phyloP scores from a whole-genome alignment of 2,888 invertebrate species.

The Drosophila anomalata region DNA sequence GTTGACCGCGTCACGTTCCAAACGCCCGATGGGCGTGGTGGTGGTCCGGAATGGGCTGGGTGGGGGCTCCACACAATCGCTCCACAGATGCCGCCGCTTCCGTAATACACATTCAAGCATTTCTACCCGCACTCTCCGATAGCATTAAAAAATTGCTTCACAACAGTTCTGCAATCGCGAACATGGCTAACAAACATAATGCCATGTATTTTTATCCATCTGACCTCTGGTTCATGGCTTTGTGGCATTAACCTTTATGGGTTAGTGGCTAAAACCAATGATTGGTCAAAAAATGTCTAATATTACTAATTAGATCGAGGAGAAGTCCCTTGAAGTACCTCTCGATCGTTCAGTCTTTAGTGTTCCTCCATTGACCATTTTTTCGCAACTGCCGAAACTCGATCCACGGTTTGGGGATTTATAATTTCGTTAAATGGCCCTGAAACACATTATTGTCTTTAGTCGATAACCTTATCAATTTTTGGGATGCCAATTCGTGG shows the following conservation, averaged over 20 bases:
- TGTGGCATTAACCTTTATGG: conserved; percentile 9
- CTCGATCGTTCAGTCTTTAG: not conserved
- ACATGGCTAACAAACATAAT: conserved; percentile 28
- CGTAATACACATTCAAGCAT: conserved; percentile 66
- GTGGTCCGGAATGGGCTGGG: conserved; percentile 11
- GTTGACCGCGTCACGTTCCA: conserved; percentile 69
- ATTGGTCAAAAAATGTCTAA: not conserved
- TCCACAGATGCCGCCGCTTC: conserved; percentile 42
- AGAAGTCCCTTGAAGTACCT: not conserved
- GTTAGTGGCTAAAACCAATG: not conserved
- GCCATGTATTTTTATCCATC: not conserved
- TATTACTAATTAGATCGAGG: not conserved
- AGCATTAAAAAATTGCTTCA: conserved; percentile 12
- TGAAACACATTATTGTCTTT: conserved; percentile 13
- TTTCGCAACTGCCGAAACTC: conserved; percentile 58
- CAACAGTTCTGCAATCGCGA: conserved; percentile 11
- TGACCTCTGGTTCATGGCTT: conserved; percentile 9
- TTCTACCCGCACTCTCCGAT: conserved; percentile 50
- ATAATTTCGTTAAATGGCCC: conserved; percentile 57
- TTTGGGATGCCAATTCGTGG: conserved; percentile 39
- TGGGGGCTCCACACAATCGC: conserved; percentile 10
- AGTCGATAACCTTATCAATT: conserved; percentile 53
- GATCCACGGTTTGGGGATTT: conserved; percentile 51
- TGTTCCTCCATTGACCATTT: conserved; percentile 46
- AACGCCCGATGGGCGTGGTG: conserved; percentile 41